These are phyloP conservation scores for Morpho helenor DNA, from an alignment of 2,888 invertebrate genomes.

Conservation along the genomic window DNA sequence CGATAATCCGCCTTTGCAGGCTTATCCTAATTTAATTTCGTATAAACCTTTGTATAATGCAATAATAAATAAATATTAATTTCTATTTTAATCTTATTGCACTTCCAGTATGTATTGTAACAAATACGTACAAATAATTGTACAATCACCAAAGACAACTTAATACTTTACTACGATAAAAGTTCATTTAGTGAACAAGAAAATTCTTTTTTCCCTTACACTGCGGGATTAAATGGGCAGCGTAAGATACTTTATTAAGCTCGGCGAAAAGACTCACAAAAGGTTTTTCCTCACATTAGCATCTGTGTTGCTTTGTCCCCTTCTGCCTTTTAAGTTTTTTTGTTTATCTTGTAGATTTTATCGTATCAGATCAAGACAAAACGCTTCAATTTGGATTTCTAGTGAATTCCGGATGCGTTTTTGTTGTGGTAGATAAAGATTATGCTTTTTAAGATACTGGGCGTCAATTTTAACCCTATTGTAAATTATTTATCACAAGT, in stretches of 20 bases:
- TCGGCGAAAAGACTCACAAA: conserved; percentile 14
- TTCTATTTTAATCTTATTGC: no score
- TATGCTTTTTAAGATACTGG: no score
- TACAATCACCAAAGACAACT: neutral
- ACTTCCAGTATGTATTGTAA: no score
- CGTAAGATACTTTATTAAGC: conserved; percentile 19
- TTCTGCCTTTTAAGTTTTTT: conserved; percentile 8
- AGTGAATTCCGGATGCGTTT: neutral
- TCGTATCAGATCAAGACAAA: neutral
- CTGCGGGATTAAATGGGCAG: conserved; percentile 15
- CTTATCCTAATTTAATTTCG: no score
- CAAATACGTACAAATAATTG: neutral
- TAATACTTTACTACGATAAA: neutral
- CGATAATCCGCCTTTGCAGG: no score
- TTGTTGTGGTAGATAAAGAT: no score
- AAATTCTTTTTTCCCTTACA: conserved; percentile 16
- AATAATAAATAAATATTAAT: no score
- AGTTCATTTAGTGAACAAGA: neutral
- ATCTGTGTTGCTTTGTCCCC: conserved; percentile 7
- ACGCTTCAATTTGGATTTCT: neutral
- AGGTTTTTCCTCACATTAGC: conserved; percentile 18
- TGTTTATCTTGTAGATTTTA: conserved; percentile 1
- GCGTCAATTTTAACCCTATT: no score
- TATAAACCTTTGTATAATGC: no score
- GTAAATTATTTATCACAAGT: no score